These are phyloP conservation scores for Sebastes glaucus DNA, from an alignment of 2,797 vertebrate species.

Conservation along the genomic window DNA sequence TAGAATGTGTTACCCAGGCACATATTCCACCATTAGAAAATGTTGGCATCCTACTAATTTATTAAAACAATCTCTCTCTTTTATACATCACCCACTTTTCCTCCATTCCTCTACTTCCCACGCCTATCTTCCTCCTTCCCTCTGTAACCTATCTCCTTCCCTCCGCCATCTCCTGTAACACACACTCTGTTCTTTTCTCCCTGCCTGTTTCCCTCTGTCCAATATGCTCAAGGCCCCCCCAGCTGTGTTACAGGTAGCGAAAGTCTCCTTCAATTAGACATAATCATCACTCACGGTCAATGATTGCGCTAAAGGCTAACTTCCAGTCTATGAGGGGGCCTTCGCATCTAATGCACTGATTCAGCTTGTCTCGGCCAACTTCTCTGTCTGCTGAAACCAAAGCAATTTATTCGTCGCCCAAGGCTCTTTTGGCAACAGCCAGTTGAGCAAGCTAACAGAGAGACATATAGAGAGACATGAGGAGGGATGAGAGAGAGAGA, in stretches of 20 bases:
- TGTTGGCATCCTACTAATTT: conserved; percentile 66
- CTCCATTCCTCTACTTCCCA: conserved; percentile 11
- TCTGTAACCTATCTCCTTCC: conserved; percentile 30
- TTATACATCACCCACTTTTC: conserved; percentile 4
- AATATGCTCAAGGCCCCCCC: conserved; percentile 86
- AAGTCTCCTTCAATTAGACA: conserved; percentile 99
- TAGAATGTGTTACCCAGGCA: conserved; percentile 87
- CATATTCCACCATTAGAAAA: conserved; percentile 78
- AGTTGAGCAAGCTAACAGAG: conserved; percentile 83
- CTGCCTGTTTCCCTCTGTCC: conserved; percentile 69
- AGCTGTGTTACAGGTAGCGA: conserved; percentile 96
- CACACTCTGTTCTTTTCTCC: conserved; percentile 46
- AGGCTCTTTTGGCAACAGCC: conserved; percentile 97
- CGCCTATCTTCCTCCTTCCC: conserved; percentile 5
- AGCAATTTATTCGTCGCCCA: conserved; percentile 99
- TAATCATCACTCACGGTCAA: conserved; percentile 99
- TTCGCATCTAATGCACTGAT: conserved; percentile 98
- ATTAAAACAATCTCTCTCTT: neutral
- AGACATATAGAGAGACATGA: conserved; percentile 75
- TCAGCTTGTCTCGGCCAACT: conserved; percentile 98
- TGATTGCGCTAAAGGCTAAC: conserved; percentile 98
- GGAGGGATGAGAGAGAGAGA: conserved; percentile 33
- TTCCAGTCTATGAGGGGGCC: conserved; percentile 95
- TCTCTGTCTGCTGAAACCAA: conserved; percentile 99
- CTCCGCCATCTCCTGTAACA: conserved; percentile 40